Evolutionary conservation across 2,797 vertebrate genomes (phyloP).

Genomic region (Furcifer pardalis): DNA sequence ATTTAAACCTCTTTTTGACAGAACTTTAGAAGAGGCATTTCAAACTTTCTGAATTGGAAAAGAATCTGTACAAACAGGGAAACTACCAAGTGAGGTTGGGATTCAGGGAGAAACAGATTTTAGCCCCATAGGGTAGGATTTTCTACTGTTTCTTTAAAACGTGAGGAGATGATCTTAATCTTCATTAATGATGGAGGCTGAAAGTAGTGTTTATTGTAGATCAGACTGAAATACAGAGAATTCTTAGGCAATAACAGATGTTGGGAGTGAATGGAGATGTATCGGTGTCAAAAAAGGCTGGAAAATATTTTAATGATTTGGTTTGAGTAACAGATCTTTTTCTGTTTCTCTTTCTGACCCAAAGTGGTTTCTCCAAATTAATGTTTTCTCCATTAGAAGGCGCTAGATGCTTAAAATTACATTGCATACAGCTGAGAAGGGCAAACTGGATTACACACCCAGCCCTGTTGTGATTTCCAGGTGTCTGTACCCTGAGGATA

Average conservation of each 20-base stretch:
- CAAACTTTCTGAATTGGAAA: too few species aligned
- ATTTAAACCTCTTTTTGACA: too few species aligned
- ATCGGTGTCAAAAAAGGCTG: not conserved
- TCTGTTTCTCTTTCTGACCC: not conserved
- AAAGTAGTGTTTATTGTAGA: not conserved
- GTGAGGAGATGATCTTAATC: not conserved
- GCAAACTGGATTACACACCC: too few species aligned
- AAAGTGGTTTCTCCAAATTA: not conserved
- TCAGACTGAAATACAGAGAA: not conserved
- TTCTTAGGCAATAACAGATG: not conserved
- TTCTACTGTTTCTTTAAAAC: not conserved
- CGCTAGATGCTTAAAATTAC: not conserved
- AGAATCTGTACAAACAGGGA: too few species aligned
- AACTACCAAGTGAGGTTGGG: too few species aligned
- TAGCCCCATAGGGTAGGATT: too few species aligned
- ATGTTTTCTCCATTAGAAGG: constrained; percentile 28
- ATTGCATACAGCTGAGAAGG: not conserved
- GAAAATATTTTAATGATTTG: not conserved
- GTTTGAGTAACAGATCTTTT: not conserved
- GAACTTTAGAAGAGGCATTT: too few species aligned
- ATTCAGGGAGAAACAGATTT: too few species aligned
- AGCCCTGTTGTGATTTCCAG: not conserved
- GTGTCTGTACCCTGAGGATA: not conserved
- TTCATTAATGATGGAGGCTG: not conserved
- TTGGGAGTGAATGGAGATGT: not conserved